phyloP scores from a whole-genome alignment of 2,888 invertebrate species.

The Eumerus sabulonum region DNA sequence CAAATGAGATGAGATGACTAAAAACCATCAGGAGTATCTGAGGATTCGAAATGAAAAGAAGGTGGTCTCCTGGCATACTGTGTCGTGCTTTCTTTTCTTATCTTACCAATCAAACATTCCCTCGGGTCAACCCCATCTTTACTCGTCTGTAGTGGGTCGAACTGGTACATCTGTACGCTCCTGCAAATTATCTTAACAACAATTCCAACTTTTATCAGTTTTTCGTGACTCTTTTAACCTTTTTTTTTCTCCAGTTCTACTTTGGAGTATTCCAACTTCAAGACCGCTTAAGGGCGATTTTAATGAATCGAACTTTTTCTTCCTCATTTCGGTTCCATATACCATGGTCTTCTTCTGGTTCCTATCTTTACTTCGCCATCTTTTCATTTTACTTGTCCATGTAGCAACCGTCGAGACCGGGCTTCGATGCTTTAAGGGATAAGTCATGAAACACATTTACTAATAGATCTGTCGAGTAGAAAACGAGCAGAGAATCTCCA shows the following conservation, averaged over 20 bases:
- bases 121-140: slow-evolving; percentile 66
- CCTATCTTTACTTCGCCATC: background rate
- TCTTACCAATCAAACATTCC: slow-evolving; percentile 65
- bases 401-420: no score
- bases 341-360: background rate
- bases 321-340: slow-evolving; percentile 5
- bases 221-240: slow-evolving; percentile 25
- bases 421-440: no score
- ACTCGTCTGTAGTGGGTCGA: slow-evolving; percentile 3
- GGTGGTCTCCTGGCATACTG: slow-evolving; percentile 27
- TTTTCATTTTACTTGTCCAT: no score
- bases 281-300: slow-evolving; percentile 56
- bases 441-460: slow-evolving; percentile 35
- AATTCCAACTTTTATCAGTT: slow-evolving; percentile 58
- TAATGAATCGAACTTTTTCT: slow-evolving; percentile 54
- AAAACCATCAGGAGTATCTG: slow-evolving; percentile 20
- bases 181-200: slow-evolving; percentile 64
- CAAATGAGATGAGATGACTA: slow-evolving; percentile 46
- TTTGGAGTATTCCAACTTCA: slow-evolving; percentile 46
- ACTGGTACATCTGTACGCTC: background rate
- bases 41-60: slow-evolving; percentile 7
- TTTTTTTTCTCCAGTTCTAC: slow-evolving; percentile 19
- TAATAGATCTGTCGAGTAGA: slow-evolving; percentile 3
- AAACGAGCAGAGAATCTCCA: slow-evolving; percentile 31
- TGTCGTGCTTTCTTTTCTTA: slow-evolving; percentile 53